These are phyloP conservation scores for Uropsilus gracilis DNA, from an alignment of 2,113 vertebrate genomes.

Conservation along the genomic window DNA sequence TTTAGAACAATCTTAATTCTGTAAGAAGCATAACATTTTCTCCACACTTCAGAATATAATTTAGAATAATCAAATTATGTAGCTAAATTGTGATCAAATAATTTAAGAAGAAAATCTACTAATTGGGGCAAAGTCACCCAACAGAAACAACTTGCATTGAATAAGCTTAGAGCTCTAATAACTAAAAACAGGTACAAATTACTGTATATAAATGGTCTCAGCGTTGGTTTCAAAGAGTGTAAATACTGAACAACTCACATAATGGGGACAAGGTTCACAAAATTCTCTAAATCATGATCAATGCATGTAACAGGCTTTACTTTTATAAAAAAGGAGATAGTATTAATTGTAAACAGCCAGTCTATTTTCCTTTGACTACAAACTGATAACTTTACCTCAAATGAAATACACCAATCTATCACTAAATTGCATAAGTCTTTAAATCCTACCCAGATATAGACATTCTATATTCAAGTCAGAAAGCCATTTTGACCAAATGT, in stretches of 20 bases:
- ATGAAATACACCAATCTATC: neutral
- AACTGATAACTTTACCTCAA: neutral
- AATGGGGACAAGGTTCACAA: neutral
- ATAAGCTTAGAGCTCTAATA: neutral
- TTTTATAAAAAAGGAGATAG: neutral
- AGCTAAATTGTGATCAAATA: neutral
- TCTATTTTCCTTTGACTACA: neutral
- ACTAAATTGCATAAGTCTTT: conserved; percentile 24
- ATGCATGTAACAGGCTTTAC: neutral
- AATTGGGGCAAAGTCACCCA: neutral
- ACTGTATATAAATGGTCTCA: neutral
- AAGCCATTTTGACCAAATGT: neutral
- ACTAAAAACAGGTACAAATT: neutral
- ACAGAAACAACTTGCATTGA: neutral
- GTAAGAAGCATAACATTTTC: neutral
- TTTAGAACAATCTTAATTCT: neutral
- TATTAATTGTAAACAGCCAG: neutral
- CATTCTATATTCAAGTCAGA: conserved; percentile 3
- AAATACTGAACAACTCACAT: neutral
- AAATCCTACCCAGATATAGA: neutral
- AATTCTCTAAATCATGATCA: conserved; percentile 11
- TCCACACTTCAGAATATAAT: neutral
- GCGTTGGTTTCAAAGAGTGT: neutral
- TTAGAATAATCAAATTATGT: neutral
- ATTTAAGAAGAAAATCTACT: neutral